Base-by-base conservation (phyloP, 2,797 vertebrate species). In the Cygnus olor region DNA sequence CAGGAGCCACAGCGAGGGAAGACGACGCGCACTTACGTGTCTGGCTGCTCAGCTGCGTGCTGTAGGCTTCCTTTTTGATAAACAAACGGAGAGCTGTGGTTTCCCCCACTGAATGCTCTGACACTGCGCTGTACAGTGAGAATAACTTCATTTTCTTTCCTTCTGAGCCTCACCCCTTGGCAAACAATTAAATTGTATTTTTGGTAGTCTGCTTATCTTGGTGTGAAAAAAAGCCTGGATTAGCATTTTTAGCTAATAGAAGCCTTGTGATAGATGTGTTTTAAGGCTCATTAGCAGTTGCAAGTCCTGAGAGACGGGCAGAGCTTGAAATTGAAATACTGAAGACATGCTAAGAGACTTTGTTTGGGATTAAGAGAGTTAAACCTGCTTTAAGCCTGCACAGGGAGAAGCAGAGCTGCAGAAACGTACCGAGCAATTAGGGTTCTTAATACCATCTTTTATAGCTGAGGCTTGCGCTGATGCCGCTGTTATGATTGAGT, bases 351-450 rank as follows among this genome's bases (percentile, higher is more conserved):
- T 70, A 89, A 95, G 92, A 96, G 94, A 95, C 79, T 93, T 95
- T 83, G 72, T 89, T 93, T 88, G 72, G 95, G 95, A 97, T 96
- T 96, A 96, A 87, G 95, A 94, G 93, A 93, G 86, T 84, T 95
- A 97, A 97, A 96, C 93, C 94, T 96, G 92, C 94, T 96, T 69
- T 89, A 68, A 95, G 88, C 72, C 72, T 69, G 85, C 80, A 63
- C 3, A 64, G 85, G 77, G 78, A 91, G 92, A 86, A 66, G 78
- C 90, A 77, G 77, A 88, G 9, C 80, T 58, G 85, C 83, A 92
- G 86, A 60, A 84, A 74, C 24, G 61, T 54, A 30, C 69, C 66
- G 30, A 65, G 78, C 78, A 83, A 93, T 94, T 85, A 92, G 90
- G 72, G 51, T 79, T 72, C 65, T 72, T 96, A 93, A 94, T 85